phyloP scores from a whole-genome alignment of 2,113 vertebrate genomes.

The Engraulis encrasicolus region DNA sequence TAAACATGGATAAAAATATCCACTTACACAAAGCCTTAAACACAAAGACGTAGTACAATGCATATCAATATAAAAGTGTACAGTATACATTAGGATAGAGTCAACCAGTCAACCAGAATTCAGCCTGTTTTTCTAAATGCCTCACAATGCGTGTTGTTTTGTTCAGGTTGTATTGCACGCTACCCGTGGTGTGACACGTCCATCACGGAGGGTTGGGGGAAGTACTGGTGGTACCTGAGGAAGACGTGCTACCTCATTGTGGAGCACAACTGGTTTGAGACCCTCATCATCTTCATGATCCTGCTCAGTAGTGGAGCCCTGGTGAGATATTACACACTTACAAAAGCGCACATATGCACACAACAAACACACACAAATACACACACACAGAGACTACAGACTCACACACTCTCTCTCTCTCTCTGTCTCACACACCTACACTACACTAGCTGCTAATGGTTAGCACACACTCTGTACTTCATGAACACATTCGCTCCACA shows the following conservation, averaged over 20 bases:
- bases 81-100: too few relatives aligned
- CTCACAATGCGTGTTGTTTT: neutral
- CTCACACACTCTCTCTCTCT: neutral
- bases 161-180: constrained; percentile 86
- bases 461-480: neutral
- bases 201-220: constrained; percentile 92
- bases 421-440: neutral
- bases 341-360: constrained; percentile 20
- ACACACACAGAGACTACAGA: neutral
- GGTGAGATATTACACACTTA: too few relatives aligned
- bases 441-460: too few relatives aligned
- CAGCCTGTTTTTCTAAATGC: too few relatives aligned
- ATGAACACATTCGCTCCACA: too few relatives aligned
- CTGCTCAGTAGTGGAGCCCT: constrained; percentile 95
- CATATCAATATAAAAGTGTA: too few relatives aligned
- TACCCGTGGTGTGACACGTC: constrained; percentile 93
- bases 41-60: too few relatives aligned
- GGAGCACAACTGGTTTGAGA: constrained; percentile 98
- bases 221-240: constrained; percentile 95
- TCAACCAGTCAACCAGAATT: too few relatives aligned
- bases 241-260: constrained; percentile 98
- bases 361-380: neutral
- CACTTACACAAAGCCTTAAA: too few relatives aligned
- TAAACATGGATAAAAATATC: too few relatives aligned
- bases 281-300: constrained; percentile 99